Evolutionary conservation across 2,888 invertebrate genomes (phyloP).

Genomic region (Eurytoma californica): DNA sequence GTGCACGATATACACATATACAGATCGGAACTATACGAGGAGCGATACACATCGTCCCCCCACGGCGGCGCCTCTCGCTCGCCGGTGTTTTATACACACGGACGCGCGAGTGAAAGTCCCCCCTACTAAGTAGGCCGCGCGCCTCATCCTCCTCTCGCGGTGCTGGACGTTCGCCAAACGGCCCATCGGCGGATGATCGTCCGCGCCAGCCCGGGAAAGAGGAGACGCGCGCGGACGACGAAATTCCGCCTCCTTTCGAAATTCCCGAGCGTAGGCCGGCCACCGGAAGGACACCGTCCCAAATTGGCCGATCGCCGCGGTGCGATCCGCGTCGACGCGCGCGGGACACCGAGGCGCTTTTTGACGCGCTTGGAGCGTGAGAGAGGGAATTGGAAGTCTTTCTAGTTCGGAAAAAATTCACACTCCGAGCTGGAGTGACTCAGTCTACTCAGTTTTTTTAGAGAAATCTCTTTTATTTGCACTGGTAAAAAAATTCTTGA

Average conservation of each 20-base stretch:
- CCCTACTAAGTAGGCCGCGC: conserved; percentile 71
- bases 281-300: conserved; percentile 16
- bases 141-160: conserved; percentile 49
- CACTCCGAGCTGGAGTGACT: too few species aligned
- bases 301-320: conserved; percentile 21
- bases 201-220: neutral
- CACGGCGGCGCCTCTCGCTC: neutral
- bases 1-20: neutral
- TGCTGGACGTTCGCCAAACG: conserved; percentile 69
- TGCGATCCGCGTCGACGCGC: too few species aligned
- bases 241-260: conserved; percentile 51
- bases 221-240: conserved; percentile 5
- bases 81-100: neutral
- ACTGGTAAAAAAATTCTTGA: too few species aligned
- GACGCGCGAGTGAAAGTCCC: conserved; percentile 72
- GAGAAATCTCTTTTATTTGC: too few species aligned
- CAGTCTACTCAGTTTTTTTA: too few species aligned
- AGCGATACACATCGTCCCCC: conserved; percentile 24
- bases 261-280: conserved; percentile 15
- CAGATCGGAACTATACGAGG: neutral
- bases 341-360: too few species aligned
- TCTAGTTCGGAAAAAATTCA: too few species aligned
- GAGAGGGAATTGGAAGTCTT: too few species aligned
- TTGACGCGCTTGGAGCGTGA: too few species aligned
- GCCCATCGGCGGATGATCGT: conserved; percentile 62